Percentiles rank a stretch among this genome's conserved stretches.
Evolutionary conservation across 2,888 invertebrate species (phyloP).

Genomic region (Colletes collaris): DNA sequence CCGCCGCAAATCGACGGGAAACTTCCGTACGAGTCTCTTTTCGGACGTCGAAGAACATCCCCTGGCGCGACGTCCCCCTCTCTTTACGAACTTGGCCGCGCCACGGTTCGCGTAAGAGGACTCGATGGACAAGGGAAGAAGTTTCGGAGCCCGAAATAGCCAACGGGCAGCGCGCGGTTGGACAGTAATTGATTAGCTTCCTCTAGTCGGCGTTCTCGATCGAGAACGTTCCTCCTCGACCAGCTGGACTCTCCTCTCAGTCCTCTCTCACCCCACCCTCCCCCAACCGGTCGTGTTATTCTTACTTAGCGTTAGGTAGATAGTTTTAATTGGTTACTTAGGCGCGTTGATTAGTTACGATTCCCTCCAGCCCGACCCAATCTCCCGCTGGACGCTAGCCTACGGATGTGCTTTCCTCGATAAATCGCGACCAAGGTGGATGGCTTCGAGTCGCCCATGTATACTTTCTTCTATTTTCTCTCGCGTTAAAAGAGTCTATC

Average conservation of each 20-base stretch:
- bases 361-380: conserved; percentile 6
- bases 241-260: conserved; percentile 13
- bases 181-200: conserved; percentile 64
- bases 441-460: conserved; percentile 72
- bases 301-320: conserved; percentile 67
- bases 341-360: conserved; percentile 72
- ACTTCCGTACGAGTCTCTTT: background rate
- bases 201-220: conserved; percentile 30
- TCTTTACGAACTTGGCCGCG: too few relatives aligned
- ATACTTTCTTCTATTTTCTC: conserved; percentile 33
- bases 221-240: conserved; percentile 10
- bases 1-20: background rate
- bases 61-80: too few relatives aligned
- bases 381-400: conserved; percentile 16
- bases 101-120: too few relatives aligned
- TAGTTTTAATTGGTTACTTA: conserved; percentile 75
- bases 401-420: conserved; percentile 57
- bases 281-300: conserved; percentile 33
- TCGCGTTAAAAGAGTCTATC: conserved; percentile 12
- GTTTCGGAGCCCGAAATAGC: conserved; percentile 3
- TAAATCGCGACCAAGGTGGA: conserved; percentile 71
- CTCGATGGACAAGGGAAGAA: background rate
- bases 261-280: conserved; percentile 13
- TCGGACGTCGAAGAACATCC: background rate
- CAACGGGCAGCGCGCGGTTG: conserved; percentile 60